Conservation (phyloP, 2,888 invertebrate genomes). For the Macrosoma leucophasiata region DNA sequence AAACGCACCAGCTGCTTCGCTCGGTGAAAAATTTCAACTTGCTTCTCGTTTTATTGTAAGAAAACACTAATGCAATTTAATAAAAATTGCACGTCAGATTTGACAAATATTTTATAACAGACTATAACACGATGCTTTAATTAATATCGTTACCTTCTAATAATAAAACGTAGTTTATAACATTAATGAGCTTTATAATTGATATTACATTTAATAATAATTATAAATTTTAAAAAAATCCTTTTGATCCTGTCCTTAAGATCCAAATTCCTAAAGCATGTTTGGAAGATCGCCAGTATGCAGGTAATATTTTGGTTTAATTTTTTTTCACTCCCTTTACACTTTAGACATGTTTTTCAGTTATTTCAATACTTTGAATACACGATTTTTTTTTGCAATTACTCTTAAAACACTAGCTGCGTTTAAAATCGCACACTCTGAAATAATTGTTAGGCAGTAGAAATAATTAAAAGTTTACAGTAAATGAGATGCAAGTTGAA, state of each 20-base stretch:
- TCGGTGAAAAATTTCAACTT: constrained; percentile 29
- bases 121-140: constrained; percentile 29
- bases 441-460: too few relatives aligned
- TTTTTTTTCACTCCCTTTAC: constrained; percentile 33
- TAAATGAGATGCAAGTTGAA: constrained; percentile 28
- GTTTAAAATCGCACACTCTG: too few relatives aligned
- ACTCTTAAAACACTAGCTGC: too few relatives aligned
- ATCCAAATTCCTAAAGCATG: constrained; percentile 57
- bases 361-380: too few relatives aligned
- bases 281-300: constrained; percentile 58
- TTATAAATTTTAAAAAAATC: constrained; percentile 35
- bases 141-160: constrained; percentile 28
- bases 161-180: constrained; percentile 20
- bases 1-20: too few relatives aligned
- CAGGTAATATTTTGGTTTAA: constrained; percentile 61
- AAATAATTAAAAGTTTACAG: too few relatives aligned
- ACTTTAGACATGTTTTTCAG: too few relatives aligned
- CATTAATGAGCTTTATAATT: constrained; percentile 40
- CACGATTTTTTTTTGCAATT: too few relatives aligned
- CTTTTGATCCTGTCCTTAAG: constrained; percentile 38
- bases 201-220: too few relatives aligned
- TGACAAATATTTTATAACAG: constrained; percentile 27
- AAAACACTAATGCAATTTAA: neutral
- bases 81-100: constrained; percentile 15
- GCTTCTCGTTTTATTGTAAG: constrained; percentile 23